Evolutionary conservation across 2,888 invertebrate species (phyloP).

Genomic region (Drosophila subsilvestris): DNA sequence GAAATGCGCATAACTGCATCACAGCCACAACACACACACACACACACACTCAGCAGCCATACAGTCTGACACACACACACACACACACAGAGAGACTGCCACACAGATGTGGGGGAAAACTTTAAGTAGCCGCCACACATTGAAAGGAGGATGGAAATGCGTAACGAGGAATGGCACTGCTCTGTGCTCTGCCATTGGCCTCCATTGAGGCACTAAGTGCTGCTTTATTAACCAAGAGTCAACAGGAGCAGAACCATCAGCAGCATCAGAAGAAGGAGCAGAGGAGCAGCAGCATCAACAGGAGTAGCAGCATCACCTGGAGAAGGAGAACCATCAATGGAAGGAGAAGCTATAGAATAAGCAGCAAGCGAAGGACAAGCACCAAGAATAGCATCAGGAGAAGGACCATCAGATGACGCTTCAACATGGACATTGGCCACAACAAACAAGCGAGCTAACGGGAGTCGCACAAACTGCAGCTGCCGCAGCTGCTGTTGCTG

Average conservation of each 20-base stretch:
- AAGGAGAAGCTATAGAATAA: constrained; percentile 5
- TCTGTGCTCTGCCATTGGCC: constrained; percentile 30
- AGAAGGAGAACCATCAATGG: not conserved
- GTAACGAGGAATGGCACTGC: constrained; percentile 14
- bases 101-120: constrained; percentile 4
- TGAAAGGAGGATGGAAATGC: constrained; percentile 31
- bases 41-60: constrained; percentile 5
- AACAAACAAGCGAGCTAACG: constrained; percentile 41
- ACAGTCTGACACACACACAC: not conserved
- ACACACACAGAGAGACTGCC: not conserved
- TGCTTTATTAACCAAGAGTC: constrained; percentile 68
- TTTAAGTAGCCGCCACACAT: constrained; percentile 56
- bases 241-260: constrained; percentile 28
- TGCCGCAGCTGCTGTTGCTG: not conserved
- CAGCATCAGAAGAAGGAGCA: not conserved
- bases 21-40: constrained; percentile 38
- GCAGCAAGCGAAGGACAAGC: too few relatives aligned
- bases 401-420: constrained; percentile 26
- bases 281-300: not conserved
- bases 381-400: not conserved
- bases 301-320: not conserved
- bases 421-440: constrained; percentile 44
- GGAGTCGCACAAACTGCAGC: not conserved
- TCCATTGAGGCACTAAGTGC: constrained; percentile 64
- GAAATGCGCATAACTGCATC: constrained; percentile 77